phyloP scores from a whole-genome alignment of 1,140 invertebrate genomes.

The Phortica variegata region DNA sequence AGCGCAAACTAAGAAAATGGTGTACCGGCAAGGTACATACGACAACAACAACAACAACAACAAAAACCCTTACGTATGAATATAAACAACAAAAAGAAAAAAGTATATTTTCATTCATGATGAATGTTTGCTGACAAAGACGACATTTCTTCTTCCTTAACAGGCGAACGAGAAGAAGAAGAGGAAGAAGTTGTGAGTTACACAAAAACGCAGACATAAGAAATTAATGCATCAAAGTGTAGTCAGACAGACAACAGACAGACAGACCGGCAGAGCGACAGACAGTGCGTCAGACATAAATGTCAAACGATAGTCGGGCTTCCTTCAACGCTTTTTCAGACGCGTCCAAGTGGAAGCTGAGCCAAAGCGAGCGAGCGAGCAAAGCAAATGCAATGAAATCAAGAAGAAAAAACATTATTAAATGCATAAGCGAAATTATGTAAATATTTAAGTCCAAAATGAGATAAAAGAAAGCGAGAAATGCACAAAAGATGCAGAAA shows the following conservation, averaged over 20 bases:
- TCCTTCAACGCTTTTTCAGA: too few species aligned
- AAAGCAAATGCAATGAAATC: conserved; percentile 1
- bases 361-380: conserved; percentile 1
- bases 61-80: too few species aligned
- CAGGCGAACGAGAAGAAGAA: too few species aligned
- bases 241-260: conserved; percentile 17
- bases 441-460: not conserved
- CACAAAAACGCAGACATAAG: conserved; percentile 32
- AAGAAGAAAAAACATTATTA: not conserved
- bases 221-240: conserved; percentile 47
- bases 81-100: too few species aligned
- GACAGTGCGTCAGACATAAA: not conserved
- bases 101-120: conserved; percentile 43
- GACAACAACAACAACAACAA: too few species aligned
- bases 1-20: conserved; percentile 1
- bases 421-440: not conserved
- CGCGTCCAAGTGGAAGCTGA: conserved; percentile 30
- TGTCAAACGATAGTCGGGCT: too few species aligned
- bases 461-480: not conserved
- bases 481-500: not conserved
- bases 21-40: too few species aligned
- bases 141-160: too few species aligned
- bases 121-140: conserved; percentile 22
- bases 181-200: too few species aligned
- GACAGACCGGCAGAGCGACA: not conserved